Conservation (phyloP, 2,113 vertebrate genomes). For the Burhinus oedicnemus region DNA sequence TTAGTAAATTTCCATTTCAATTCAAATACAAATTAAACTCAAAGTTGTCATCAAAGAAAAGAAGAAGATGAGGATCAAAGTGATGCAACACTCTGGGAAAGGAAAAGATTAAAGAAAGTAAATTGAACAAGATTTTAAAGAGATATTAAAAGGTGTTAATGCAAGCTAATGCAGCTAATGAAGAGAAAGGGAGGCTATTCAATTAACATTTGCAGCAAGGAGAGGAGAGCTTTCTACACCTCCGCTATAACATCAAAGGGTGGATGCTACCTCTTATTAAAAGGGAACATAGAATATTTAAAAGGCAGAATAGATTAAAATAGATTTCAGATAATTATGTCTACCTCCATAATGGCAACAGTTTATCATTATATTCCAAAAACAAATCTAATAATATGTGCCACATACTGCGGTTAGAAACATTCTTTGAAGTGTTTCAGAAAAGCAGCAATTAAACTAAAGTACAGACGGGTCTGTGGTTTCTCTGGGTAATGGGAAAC, state of each 20-base stretch:
- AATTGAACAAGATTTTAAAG: conserved; percentile 82
- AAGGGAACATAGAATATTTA: conserved; percentile 78
- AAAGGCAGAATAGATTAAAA: conserved; percentile 78
- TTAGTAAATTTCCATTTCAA: conserved; percentile 83
- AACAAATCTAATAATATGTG: conserved; percentile 60
- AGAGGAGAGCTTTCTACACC: conserved; percentile 77
- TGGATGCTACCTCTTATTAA: conserved; percentile 73
- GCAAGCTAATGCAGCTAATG: conserved; percentile 80
- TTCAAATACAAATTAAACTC: conserved; percentile 82
- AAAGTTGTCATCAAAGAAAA: conserved; percentile 80
- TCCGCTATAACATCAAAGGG: conserved; percentile 79
- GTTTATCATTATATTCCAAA: conserved; percentile 72
- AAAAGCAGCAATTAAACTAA: conserved; percentile 15
- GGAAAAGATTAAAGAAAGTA: conserved; percentile 85
- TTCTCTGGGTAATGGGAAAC: background rate
- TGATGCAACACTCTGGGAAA: conserved; percentile 75
- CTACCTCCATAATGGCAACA: conserved; percentile 73
- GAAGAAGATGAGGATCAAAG: conserved; percentile 82
- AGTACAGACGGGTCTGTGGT: background rate
- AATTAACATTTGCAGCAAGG: conserved; percentile 76
- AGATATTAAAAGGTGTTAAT: conserved; percentile 88
- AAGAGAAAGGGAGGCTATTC: conserved; percentile 78
- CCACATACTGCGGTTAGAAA: conserved; percentile 7
- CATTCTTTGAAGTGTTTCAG: conserved; percentile 52
- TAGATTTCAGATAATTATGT: conserved; percentile 74